phyloP scores from a whole-genome alignment of 2,113 vertebrate genomes.

The Struthidea cinerea region DNA sequence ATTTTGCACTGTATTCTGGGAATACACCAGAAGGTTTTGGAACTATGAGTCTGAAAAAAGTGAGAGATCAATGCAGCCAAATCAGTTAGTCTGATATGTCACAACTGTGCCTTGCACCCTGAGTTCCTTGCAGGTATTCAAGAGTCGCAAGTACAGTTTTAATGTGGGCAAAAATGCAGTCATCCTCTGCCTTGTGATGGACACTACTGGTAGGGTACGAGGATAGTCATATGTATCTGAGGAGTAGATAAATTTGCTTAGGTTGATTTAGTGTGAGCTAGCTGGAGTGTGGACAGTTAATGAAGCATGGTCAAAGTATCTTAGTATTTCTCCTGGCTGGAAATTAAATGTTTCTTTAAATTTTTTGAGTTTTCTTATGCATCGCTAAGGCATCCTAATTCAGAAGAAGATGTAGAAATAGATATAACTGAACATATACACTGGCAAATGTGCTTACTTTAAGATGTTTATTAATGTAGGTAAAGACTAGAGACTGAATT shows the following conservation, averaged over 20 bases:
- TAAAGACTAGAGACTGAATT: neutral
- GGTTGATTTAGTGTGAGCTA: neutral
- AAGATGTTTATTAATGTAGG: neutral
- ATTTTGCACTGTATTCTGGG: neutral
- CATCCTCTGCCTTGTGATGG: neutral
- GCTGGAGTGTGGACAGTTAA: neutral
- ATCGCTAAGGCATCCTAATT: neutral
- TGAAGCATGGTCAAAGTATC: neutral
- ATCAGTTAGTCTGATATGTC: neutral
- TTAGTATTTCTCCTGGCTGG: neutral
- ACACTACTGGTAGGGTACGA: neutral
- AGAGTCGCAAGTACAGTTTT: rapidly evolving
- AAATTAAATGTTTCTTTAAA: neutral
- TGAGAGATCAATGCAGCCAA: neutral
- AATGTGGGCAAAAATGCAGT: neutral
- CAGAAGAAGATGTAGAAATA: neutral
- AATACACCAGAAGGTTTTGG: neutral
- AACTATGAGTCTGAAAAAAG: neutral
- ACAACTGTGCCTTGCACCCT: neutral
- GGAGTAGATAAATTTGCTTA: neutral
- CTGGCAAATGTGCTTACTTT: neutral
- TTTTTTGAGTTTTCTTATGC: neutral
- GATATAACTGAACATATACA: neutral
- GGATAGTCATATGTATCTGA: neutral
- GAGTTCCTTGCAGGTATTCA: neutral